Percentiles rank a stretch among this genome's conserved stretches.
Evolutionary conservation across 2,888 invertebrate species (phyloP).

Genomic region (Ferrisia virgata): DNA sequence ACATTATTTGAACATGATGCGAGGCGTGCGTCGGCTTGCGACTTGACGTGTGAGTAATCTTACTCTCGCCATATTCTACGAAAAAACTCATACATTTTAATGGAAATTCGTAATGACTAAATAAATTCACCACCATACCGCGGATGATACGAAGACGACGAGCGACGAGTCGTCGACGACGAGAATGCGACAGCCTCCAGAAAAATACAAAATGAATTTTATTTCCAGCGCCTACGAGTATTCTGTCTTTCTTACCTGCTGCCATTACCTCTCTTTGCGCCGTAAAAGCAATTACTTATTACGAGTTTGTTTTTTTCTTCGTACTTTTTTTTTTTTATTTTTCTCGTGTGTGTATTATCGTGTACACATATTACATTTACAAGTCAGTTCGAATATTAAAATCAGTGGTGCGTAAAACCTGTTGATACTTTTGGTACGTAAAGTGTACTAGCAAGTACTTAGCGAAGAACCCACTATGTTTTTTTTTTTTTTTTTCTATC

Average conservation of each 20-base stretch:
- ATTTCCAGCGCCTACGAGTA: constrained; percentile 27
- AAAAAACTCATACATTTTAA: constrained; percentile 27
- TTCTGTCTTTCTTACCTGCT: background rate
- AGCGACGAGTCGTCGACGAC: too few relatives aligned
- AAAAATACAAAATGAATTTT: constrained; percentile 26
- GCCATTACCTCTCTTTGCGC: background rate
- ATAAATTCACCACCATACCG: constrained; percentile 5
- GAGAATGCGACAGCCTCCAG: constrained; percentile 6
- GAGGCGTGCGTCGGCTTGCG: background rate
- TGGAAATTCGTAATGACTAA: constrained; percentile 35
- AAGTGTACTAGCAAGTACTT: too few relatives aligned
- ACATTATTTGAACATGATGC: too few relatives aligned
- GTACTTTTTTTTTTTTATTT: background rate
- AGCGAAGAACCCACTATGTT: too few relatives aligned
- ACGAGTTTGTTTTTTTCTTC: background rate
- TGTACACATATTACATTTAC: background rate
- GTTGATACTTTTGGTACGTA: background rate
- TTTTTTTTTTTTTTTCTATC: background rate
- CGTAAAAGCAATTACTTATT: constrained; percentile 3
- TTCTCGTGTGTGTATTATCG: background rate
- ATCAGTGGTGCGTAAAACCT: background rate
- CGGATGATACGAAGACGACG: constrained; percentile 22
- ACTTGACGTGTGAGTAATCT: background rate
- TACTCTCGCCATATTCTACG: background rate
- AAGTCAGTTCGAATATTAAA: background rate